Evolutionary conservation across 2,113 vertebrate genomes (phyloP).

Genomic region (Lepus americanus): DNA sequence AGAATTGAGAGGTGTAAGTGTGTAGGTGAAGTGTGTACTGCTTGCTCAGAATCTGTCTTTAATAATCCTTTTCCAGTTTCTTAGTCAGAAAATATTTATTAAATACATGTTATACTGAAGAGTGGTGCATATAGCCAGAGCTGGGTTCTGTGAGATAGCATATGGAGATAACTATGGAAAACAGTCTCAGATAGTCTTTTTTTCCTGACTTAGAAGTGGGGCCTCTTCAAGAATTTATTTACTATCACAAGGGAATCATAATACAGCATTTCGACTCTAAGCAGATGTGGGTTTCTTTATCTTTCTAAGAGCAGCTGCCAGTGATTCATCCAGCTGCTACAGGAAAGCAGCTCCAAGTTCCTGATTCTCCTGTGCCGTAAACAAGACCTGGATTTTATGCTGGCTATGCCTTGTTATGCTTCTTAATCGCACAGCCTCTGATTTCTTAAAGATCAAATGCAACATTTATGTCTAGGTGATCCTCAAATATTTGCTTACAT

Average conservation of each 20-base stretch:
- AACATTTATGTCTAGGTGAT: conserved; percentile 45
- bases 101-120: background rate
- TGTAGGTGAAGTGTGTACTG: background rate
- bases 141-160: conserved; percentile 54
- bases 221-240: conserved; percentile 73
- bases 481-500: conserved; percentile 58
- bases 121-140: background rate
- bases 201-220: conserved; percentile 64
- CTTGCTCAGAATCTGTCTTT: conserved; percentile 5
- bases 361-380: conserved; percentile 39
- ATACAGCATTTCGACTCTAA: conserved; percentile 63
- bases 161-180: conserved; percentile 55
- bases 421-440: conserved; percentile 48
- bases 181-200: conserved; percentile 15
- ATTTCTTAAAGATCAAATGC: conserved; percentile 38
- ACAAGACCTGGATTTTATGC: conserved; percentile 54
- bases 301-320: conserved; percentile 64
- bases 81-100: conserved; percentile 36
- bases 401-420: conserved; percentile 16
- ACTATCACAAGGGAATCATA: conserved; percentile 61
- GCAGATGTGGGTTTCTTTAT: conserved; percentile 69
- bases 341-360: conserved; percentile 49
- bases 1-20: background rate
- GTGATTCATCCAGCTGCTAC: conserved; percentile 72
- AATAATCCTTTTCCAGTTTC: background rate